phyloP scores from a whole-genome alignment of 2,888 invertebrate species.

The Branchellion lobata region DNA sequence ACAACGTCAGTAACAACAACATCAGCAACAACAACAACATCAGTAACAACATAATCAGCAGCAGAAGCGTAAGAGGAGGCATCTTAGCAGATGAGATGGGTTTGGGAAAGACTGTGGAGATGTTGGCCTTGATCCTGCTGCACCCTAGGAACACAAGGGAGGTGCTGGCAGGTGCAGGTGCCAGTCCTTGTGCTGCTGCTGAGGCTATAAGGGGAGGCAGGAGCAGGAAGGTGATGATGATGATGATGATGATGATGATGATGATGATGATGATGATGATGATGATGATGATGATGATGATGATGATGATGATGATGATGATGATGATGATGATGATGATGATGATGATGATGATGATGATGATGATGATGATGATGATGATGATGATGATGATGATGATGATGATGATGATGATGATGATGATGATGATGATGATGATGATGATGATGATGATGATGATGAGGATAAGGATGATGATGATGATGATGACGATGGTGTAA shows the following conservation, averaged over 20 bases:
- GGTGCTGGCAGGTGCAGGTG: neutral
- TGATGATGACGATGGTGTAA: no score
- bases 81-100: slow-evolving; percentile 82
- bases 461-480: no score
- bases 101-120: slow-evolving; percentile 77
- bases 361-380: neutral
- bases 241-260: slow-evolving; percentile 8
- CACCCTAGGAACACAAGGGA: slow-evolving; percentile 58
- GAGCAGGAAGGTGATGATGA: neutral
- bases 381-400: neutral
- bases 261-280: slow-evolving; percentile 8
- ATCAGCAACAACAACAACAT: neutral
- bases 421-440: no score
- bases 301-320: neutral
- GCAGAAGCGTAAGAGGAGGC: slow-evolving; percentile 65
- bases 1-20: neutral
- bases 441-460: no score
- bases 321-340: neutral
- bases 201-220: no score
- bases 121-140: slow-evolving; percentile 70
- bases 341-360: neutral
- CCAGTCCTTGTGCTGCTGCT: neutral
- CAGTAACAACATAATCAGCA: neutral
- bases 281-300: slow-evolving; percentile 1
- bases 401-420: neutral